A percentile compares a stretch with the other conserved stretches of the same genome.
phyloP scores from a whole-genome alignment of 2,797 vertebrate species.

The Morelia viridis region DNA sequence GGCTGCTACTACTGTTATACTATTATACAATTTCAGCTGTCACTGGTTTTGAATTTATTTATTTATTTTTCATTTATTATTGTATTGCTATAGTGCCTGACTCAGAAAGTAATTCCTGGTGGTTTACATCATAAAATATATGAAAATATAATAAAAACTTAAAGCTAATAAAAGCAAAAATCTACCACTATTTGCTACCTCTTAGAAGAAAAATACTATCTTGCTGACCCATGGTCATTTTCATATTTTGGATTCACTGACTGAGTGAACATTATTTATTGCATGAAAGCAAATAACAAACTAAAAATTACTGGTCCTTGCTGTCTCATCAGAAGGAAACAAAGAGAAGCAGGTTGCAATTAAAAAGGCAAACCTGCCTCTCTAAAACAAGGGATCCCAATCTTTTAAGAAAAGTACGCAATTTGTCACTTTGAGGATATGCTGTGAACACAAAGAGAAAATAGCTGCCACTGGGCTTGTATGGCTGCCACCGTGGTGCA shows the following conservation, averaged over 20 bases:
- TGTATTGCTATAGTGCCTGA: background rate
- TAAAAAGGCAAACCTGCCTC: background rate
- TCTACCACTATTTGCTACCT: too few species aligned
- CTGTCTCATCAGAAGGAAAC: background rate
- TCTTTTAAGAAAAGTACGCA: background rate
- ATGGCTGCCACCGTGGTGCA: too few species aligned
- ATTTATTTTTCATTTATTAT: background rate
- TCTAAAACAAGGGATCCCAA: background rate
- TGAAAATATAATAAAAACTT: too few species aligned
- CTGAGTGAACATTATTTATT: background rate
- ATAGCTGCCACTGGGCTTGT: too few species aligned
- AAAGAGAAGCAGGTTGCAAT: background rate
- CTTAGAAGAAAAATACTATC: too few species aligned
- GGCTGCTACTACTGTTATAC: background rate
- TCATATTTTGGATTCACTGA: background rate
- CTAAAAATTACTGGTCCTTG: background rate
- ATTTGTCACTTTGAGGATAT: too few species aligned
- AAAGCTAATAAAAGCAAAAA: too few species aligned
- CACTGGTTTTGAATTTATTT: background rate
- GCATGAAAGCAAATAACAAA: background rate
- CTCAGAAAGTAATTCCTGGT: background rate
- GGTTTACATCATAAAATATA: too few species aligned
- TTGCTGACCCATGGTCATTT: background rate
- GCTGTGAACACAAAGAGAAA: too few species aligned
- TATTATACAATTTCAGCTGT: background rate